Base-by-base conservation (phyloP, 2,113 vertebrate species). In the Oreochromis aureus region DNA sequence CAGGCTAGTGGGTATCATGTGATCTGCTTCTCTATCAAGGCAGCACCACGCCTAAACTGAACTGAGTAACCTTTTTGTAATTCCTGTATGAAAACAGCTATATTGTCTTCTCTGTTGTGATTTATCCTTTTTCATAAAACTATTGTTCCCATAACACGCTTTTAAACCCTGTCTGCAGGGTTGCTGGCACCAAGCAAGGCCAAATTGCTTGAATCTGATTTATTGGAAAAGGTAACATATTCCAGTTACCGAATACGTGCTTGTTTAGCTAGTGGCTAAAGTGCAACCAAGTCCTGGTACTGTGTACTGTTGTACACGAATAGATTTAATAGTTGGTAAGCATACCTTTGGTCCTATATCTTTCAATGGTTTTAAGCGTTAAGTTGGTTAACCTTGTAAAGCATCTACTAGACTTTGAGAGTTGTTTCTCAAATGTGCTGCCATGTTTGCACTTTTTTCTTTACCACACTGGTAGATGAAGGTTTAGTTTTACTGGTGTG, bases 401-500 rank as follows among this genome's bases (percentile, higher is more conserved):
- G 69, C 69, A 19, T 76, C 69, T 18, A 18, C 69, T 27, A 76
- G 24, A 76, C 24, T 48, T 46, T 48, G 2, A 48, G 71, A 30
- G 1, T 76, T 76, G 44, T 76, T 76, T 46, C 69, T 46, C 44
- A 76, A 11, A 76, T 76, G 44, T 76, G 71, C 71, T 76, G 71
- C 44, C 24, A 32, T 2, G 6, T 53, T 53, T 39, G 22, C 9
- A 71, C 24, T 56, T 82, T 27, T n/a, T 80, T 61, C 18, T 55
- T 15, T 6, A 32, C 46, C 59, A 73, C 44, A 54, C 24, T 44
- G 15, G 11, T 80, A 63, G 71, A 79, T 32, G 78, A 80, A 84
- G 41, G 13, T 81, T 85, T 30, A 58, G 7, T 84, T 82, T 56
- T n/a, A 41, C 85, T 30, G 69, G 84, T 82, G 34, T 83, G 63